Percentiles rank a stretch among this genome's conserved stretches.
Conservation (phyloP, 2,797 vertebrate genomes). For the Cyprinodon diabolis region DNA sequence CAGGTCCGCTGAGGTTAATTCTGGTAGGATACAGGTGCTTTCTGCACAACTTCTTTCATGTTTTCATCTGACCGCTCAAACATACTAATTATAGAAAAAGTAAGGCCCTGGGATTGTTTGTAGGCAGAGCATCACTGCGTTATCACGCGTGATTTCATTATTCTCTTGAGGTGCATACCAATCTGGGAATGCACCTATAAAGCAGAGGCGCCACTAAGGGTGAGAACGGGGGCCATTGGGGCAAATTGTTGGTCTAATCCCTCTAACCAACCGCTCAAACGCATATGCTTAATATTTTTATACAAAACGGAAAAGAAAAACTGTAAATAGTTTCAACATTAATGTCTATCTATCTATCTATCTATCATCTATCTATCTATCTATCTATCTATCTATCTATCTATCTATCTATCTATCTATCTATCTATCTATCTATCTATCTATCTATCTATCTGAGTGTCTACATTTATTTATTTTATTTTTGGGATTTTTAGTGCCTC, state of each 20-base stretch:
- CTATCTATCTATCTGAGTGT: too few species aligned
- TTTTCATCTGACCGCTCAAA: not conserved
- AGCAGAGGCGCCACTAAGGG: not conserved
- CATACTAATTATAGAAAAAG: too few species aligned
- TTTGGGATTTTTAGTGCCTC: too few species aligned
- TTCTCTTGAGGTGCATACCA: slow-evolving; percentile 29
- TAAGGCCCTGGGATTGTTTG: too few species aligned
- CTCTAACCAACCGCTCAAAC: not conserved
- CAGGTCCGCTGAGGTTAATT: slow-evolving; percentile 35
- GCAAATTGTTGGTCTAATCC: not conserved
- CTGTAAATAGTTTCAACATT: not conserved
- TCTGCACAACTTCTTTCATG: slow-evolving; percentile 13
- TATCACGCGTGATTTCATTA: slow-evolving; percentile 53
- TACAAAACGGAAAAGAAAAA: not conserved
- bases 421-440: too few species aligned
- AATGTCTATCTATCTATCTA: not conserved
- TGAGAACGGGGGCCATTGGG: not conserved
- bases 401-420: too few species aligned
- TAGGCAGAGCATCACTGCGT: slow-evolving; percentile 52
- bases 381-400: not conserved
- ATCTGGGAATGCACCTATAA: slow-evolving; percentile 15
- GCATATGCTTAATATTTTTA: not conserved
- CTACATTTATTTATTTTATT: too few species aligned
- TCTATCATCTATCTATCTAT: too few species aligned
- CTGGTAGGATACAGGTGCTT: slow-evolving; percentile 77